Base-by-base conservation (phyloP, 2,888 invertebrate genomes). In the Colostygia pectinataria region DNA sequence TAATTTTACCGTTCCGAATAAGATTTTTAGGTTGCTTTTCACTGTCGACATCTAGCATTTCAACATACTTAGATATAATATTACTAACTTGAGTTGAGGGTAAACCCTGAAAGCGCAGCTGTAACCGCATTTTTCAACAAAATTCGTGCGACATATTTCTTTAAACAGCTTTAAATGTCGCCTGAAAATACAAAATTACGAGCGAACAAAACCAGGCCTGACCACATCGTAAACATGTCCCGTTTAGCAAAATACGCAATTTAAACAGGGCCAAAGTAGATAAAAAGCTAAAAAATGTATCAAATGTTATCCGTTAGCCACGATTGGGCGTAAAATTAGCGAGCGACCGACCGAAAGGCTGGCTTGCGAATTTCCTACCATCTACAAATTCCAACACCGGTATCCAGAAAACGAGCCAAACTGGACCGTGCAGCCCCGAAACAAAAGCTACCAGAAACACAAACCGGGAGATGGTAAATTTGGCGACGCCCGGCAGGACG, bases 271-370 rank as follows among this genome's bases (percentile, higher is more conserved):
- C 69, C 63, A 66, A 65, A 62, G 65, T 66, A 65, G 66, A 70
- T 65, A 72, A 72, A 74, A 69, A 59, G 57, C 60, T 69, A 72
- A 80, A 82, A 82, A 80, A 81, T 83, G 76, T 77, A 54, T 54
- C 74, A 71, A 77, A 74, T 76, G 76, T 81, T 84, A 80, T 74
- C 74, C 77, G 67, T 71, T 77, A 78, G 75, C 81, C 76, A 71
- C 80, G 80, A 85, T 81, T 78, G 80, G 81, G 73, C 62, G 61
- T 77, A 74, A 80, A 87, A 89, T 89, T 89, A 89, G 87, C 83
- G 82, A 71, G 79, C 80, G 75, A 76, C 74, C 77, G 77, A 77
- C 80, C 83, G 75, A 80, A 81, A 83, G 84, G 82, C 77, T 80
- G 76, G 74, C 81, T 82, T 75, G 83, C 85, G 79, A 82, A 85